These are phyloP conservation scores for Solenopsis fugax DNA, from an alignment of 1,140 invertebrate species.

Conservation along the genomic window DNA sequence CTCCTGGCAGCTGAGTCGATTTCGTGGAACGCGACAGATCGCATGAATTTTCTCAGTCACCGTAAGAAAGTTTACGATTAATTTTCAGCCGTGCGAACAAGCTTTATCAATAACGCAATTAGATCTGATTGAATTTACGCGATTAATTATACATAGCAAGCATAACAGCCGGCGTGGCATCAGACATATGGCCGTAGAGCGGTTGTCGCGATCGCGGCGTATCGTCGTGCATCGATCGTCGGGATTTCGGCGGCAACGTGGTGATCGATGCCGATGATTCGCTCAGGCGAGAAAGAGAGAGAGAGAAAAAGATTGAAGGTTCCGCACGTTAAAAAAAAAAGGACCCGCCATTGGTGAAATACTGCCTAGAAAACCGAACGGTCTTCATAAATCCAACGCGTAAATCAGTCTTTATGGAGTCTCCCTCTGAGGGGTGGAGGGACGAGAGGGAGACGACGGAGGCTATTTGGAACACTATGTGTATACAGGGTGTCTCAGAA, in stretches of 20 bases:
- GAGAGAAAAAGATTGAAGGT: slow-evolving; percentile 46
- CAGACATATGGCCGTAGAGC: neutral
- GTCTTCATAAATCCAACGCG: slow-evolving; percentile 84
- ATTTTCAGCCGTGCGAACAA: neutral
- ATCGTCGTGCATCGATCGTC: slow-evolving; percentile 2
- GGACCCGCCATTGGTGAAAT: slow-evolving; percentile 78
- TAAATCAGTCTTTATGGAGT: slow-evolving; percentile 86
- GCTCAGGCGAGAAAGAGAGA: slow-evolving; percentile 7
- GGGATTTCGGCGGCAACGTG: slow-evolving; percentile 1
- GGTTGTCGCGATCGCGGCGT: slow-evolving; percentile 1
- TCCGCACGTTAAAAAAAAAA: slow-evolving; percentile 64
- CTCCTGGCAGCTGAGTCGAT: neutral
- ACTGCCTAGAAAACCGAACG: slow-evolving; percentile 82
- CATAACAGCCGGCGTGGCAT: slow-evolving; percentile 18
- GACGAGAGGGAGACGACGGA: slow-evolving; percentile 39
- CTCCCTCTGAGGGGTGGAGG: slow-evolving; percentile 69
- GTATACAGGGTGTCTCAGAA: slow-evolving; percentile 49
- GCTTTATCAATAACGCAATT: neutral
- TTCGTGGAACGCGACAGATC: too few species aligned
- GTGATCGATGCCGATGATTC: neutral
- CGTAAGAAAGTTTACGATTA: neutral
- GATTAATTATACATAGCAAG: slow-evolving; percentile 49
- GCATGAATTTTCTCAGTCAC: neutral
- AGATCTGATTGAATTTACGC: slow-evolving; percentile 64
- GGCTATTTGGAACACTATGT: slow-evolving; percentile 79